These are phyloP conservation scores for Steatocranus sp. DNA, from an alignment of 2,797 vertebrate genomes.

Conservation along the genomic window DNA sequence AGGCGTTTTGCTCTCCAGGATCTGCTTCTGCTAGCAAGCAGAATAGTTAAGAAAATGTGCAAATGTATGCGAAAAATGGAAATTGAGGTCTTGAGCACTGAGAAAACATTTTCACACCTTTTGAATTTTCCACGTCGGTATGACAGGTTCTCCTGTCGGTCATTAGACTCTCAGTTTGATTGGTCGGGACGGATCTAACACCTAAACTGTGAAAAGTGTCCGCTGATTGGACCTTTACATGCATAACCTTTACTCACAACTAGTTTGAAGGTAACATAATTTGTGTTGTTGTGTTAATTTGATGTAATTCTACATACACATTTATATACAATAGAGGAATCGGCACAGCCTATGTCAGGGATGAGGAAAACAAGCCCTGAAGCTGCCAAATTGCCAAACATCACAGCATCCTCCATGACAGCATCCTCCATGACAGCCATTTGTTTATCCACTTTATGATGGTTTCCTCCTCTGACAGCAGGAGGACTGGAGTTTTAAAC, in stretches of 20 bases:
- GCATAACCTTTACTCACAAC: neutral
- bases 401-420: neutral
- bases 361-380: neutral
- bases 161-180: neutral
- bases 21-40: neutral
- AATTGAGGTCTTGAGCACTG: neutral
- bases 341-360: neutral
- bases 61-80: slow-evolving; percentile 6
- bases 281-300: neutral
- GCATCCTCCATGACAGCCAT: neutral
- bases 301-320: neutral
- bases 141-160: neutral
- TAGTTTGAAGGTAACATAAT: neutral
- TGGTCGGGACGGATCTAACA: neutral
- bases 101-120: slow-evolving; percentile 6
- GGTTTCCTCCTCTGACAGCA: neutral
- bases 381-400: neutral
- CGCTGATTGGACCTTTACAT: neutral
- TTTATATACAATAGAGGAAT: neutral
- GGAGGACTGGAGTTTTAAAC: neutral
- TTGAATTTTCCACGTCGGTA: neutral
- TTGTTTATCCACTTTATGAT: neutral
- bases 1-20: neutral
- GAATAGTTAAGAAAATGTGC: neutral
- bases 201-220: neutral